These are phyloP conservation scores for Phalacrocorax aristotelis DNA, from an alignment of 2,113 vertebrate genomes.

Conservation along the genomic window DNA sequence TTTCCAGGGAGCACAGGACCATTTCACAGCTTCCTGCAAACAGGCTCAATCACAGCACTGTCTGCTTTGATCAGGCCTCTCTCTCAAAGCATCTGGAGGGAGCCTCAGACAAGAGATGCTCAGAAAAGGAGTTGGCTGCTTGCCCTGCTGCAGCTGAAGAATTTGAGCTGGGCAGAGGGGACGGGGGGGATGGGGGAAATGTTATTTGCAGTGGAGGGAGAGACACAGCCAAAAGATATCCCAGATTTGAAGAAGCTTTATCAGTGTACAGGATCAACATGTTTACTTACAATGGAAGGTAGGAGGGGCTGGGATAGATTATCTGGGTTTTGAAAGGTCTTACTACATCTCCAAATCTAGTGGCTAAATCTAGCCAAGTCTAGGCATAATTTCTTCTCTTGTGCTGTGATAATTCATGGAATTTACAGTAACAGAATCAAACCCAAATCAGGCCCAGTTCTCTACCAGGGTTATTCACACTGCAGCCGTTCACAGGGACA, in stretches of 20 bases:
- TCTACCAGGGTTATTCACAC: background rate
- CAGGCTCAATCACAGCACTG: slow-evolving; percentile 48
- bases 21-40: slow-evolving; percentile 51
- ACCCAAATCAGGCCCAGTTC: background rate
- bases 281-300: background rate
- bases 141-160: slow-evolving; percentile 40
- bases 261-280: background rate
- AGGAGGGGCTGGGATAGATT: background rate
- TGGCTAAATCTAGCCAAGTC: background rate
- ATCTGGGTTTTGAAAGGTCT: background rate
- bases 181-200: background rate
- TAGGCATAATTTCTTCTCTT: background rate
- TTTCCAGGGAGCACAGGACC: slow-evolving; percentile 36
- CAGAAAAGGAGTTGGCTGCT: slow-evolving; percentile 70
- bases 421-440: background rate
- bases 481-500: background rate
- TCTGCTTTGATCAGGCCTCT: slow-evolving; percentile 68
- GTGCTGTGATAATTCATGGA: background rate
- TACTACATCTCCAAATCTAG: background rate
- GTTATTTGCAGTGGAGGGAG: background rate
- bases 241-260: background rate
- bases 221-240: background rate
- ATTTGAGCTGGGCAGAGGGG: background rate
- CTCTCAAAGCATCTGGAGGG: slow-evolving; percentile 49
- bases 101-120: slow-evolving; percentile 69